Evolutionary conservation across 1,140 invertebrate genomes (phyloP).

Genomic region (Trichoplusia ni): DNA sequence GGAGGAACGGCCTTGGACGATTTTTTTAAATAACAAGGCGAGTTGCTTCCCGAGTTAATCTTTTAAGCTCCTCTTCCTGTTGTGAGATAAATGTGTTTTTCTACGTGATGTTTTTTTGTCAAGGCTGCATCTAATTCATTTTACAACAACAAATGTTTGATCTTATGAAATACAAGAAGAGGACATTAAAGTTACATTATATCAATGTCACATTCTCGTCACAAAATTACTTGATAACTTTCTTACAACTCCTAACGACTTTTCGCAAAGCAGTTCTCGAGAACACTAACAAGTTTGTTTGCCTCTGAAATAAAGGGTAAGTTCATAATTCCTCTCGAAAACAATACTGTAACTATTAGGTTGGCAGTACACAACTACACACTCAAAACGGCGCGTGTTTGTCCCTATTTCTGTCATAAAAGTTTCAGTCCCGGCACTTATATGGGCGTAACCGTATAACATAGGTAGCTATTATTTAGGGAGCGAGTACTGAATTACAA

Average conservation of each 20-base stretch:
- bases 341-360: slow-evolving; percentile 4
- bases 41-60: slow-evolving; percentile 25
- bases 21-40: background rate
- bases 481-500: slow-evolving; percentile 20
- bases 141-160: slow-evolving; percentile 1
- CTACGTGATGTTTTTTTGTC: slow-evolving; percentile 14
- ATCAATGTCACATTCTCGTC: too few species aligned
- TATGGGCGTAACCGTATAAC: slow-evolving; percentile 16
- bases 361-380: background rate
- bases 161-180: slow-evolving; percentile 6
- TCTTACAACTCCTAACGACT: too few species aligned
- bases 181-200: too few species aligned
- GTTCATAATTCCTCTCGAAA: background rate
- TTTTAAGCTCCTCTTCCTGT: slow-evolving; percentile 21
- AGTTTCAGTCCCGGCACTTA: slow-evolving; percentile 12
- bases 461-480: slow-evolving; percentile 13
- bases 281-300: background rate
- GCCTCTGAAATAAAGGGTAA: background rate
- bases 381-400: slow-evolving; percentile 9
- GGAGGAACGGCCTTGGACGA: background rate
- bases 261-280: too few species aligned
- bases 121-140: slow-evolving; percentile 22
- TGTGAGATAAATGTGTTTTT: slow-evolving; percentile 25
- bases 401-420: slow-evolving; percentile 19
- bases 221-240: too few species aligned